phyloP scores from a whole-genome alignment of 2,888 invertebrate species.

The Cheilosia grossa region DNA sequence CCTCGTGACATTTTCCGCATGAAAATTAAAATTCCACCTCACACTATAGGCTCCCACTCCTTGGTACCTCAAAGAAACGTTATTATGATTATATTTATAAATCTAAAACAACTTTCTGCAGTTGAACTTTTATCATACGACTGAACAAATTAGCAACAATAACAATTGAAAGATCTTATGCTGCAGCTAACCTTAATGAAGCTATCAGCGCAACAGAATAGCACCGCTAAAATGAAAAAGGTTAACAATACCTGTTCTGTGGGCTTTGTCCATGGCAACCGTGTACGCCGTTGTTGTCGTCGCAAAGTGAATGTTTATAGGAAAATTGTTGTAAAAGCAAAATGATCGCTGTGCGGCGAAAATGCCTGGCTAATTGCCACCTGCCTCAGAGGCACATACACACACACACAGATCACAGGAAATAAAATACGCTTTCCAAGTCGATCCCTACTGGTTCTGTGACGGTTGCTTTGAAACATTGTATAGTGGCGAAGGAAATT shows the following conservation, averaged over 20 bases:
- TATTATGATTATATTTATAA: not conserved
- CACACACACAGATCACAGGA: not conserved
- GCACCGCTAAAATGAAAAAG: conserved; percentile 42
- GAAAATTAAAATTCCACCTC: conserved; percentile 8
- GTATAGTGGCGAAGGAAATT: conserved; percentile 60
- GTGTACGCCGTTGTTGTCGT: no score
- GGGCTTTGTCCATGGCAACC: conserved; percentile 6
- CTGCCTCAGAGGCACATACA: conserved; percentile 48
- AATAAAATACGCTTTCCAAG: conserved; percentile 18
- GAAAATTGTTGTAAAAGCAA: conserved; percentile 54
- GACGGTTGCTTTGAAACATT: conserved; percentile 32
- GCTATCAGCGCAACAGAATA: conserved; percentile 40
- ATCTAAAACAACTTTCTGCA: conserved; percentile 19
- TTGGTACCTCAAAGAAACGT: not conserved
- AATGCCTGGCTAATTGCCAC: conserved; percentile 71
- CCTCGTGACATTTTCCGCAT: conserved; percentile 14
- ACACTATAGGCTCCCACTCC: conserved; percentile 10
- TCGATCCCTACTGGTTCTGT: not conserved
- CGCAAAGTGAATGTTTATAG: conserved; percentile 64
- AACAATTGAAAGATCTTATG: conserved; percentile 28
- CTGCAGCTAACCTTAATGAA: conserved; percentile 45
- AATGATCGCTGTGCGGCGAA: conserved; percentile 42
- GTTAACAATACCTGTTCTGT: conserved; percentile 51
- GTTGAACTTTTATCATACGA: conserved; percentile 54
- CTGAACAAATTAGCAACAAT: conserved; percentile 60